Conservation (phyloP, 2,113 vertebrate species). For the Chloroceryle aenea region DNA sequence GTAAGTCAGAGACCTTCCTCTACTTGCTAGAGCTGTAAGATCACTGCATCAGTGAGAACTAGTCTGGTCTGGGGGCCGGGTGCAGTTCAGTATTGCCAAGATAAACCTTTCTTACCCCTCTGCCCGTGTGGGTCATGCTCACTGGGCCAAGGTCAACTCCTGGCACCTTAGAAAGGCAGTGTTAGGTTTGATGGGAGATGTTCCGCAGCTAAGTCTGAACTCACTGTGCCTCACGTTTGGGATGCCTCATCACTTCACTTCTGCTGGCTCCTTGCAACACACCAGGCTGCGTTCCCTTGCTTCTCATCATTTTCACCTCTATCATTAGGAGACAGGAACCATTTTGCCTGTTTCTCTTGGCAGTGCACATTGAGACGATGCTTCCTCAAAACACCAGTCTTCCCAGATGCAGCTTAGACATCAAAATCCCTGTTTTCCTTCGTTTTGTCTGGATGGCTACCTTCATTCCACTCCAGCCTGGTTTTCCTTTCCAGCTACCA, state of each 20-base stretch:
- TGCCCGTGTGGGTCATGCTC: accelerated
- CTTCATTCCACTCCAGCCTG: background rate
- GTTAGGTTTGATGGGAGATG: background rate
- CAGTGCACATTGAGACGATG: accelerated
- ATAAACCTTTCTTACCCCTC: background rate
- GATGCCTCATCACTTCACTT: background rate
- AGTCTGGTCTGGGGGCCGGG: background rate
- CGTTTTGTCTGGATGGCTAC: background rate
- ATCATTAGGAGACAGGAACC: accelerated
- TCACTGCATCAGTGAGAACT: background rate
- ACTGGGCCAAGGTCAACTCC: background rate
- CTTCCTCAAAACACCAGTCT: accelerated
- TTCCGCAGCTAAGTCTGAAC: background rate
- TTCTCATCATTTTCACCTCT: background rate
- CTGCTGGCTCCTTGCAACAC: background rate
- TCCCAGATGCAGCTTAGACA: background rate
- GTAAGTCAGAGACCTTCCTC: background rate
- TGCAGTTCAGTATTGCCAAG: background rate
- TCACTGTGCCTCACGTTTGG: accelerated
- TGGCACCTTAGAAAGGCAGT: background rate
- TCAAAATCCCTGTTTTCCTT: background rate
- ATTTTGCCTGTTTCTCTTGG: background rate
- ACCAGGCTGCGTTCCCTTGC: accelerated
- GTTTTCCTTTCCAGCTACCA: background rate
- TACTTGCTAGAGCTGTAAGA: background rate